Base-by-base conservation (phyloP, 2,888 invertebrate species). In the Cetonia aurata region DNA sequence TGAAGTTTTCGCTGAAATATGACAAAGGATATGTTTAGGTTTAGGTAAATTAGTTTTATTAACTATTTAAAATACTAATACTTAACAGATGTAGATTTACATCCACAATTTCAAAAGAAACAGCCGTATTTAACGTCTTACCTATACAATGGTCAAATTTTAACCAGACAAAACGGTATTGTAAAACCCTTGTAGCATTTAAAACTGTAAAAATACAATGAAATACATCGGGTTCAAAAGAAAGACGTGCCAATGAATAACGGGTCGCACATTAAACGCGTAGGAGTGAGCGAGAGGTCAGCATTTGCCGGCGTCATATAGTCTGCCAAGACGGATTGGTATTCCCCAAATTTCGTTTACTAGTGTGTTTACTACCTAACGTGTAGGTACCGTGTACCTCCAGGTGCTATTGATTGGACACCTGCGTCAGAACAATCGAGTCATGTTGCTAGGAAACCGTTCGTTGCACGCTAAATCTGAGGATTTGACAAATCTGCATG, bases 361-460 rank as follows among this genome's bases (percentile, higher is more conserved):
- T 62, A 62, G 77, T 76, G 76, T 77, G 75, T 78, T 77, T 76
- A 75, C 76, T 72, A 74, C 79, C 75, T 76, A 71, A 70, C 52
- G 50, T 60, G 76, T 48, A 31, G 57, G 44, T 15, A 48, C 25
- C 52, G 66, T 59, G 72, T 56, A 52, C 48, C 77, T 80, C 82
- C 83, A 84, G 83, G 83, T 84, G 83, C 83, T 83, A 84, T 84
- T 83, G 83, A 84, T 84, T 82, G 83, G 82, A 83, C 84, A 84
- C 84, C 84, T 84, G 83, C 83, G 81, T 73, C 81, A 82, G 83
- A 83, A 83, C 84, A 83, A 84, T 83, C 77, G 81, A 77, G 78
- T 62, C 77, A 80, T 80, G 83, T 83, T 82, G 83, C 83, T 83
- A 83, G 82, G 84, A 80, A 79, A 83, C 83, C 78, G 77, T 78